A percentile compares a stretch with the other conserved stretches of the same genome.
These are phyloP conservation scores for Ischnus inquisitorius DNA, from an alignment of 2,888 invertebrate species.

Conservation along the genomic window DNA sequence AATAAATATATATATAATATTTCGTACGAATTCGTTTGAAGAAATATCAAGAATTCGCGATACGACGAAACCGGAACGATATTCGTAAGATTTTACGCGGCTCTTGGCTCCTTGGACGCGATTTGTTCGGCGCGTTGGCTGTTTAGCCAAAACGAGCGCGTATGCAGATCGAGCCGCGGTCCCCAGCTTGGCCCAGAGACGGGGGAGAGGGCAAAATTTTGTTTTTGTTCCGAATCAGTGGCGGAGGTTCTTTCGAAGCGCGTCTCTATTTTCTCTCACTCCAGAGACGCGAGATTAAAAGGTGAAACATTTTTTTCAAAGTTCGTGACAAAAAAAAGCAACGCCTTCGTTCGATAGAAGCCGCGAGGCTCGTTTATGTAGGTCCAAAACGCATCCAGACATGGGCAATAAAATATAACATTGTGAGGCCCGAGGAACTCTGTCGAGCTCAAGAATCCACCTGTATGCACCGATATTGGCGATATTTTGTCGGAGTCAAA, in stretches of 20 bases:
- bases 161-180: neutral
- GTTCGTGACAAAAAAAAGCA: conserved; percentile 31
- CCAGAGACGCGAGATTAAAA: neutral
- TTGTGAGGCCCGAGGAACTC: conserved; percentile 24
- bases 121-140: neutral
- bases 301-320: neutral
- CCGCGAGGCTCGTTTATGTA: neutral
- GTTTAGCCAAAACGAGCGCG: neutral
- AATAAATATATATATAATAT: neutral
- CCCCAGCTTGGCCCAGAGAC: neutral
- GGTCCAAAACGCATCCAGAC: neutral
- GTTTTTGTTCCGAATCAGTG: neutral
- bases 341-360: conserved; percentile 10
- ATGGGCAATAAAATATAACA: neutral
- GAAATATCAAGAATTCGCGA: neutral
- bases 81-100: neutral
- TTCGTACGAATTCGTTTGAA: too few relatives aligned
- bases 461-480: conserved; percentile 22
- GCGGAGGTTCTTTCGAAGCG: neutral
- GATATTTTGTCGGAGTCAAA: conserved; percentile 12
- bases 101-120: neutral
- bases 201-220: neutral
- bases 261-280: neutral
- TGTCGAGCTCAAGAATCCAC: conserved; percentile 8
- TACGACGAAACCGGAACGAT: neutral